Base-by-base conservation (phyloP, 2,797 vertebrate genomes). In the Petrocephalus sullivani region DNA sequence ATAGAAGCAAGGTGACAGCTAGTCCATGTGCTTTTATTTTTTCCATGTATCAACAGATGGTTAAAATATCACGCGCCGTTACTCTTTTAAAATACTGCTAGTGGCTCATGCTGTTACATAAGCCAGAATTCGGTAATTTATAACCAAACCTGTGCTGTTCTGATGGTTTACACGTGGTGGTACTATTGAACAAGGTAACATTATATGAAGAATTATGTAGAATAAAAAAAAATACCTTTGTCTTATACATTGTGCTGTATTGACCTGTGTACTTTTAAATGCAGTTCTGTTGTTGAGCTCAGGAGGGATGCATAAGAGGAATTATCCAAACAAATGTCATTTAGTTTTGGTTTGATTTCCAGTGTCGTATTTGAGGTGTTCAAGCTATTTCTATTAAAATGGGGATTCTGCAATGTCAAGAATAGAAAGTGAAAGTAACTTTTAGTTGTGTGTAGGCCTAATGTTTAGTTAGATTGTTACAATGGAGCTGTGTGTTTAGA, bases 31-130 rank as follows among this genome's bases (percentile, higher is more conserved):
- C 89, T 91, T 90, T 89, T 91, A 92, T 91, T 92, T 88, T 87
- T 88, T 89, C 75, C 90, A 90, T 92, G 91, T 92, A 91, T 92
- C 88, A 92, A 91, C 93, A 95, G 89, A 93, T 93, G 93, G 91
- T 91, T 92, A 91, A 91, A 94, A 92, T 91, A 93, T 92, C 91
- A 92, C 28, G 83, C 28, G 86, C 89, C 89, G 88, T 90, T 92
- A 91, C 87, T 41, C 67, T 75, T 84, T 61, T 90, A 90, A 93
- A 89, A 91, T 86, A 84, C 89, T 91, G 91, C 90, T 90, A 91
- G 87, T 37, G 21, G 71, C 89, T 88, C 86, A 56, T 89, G 64
- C 86, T 88, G 87, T 82, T 57, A 87, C 87, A 1, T 90, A 89
- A 89, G n/a, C 67, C 82, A 60, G 84, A 58, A 71, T 54, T 21